A percentile compares a stretch with the other conserved stretches of the same genome.
Conservation (phyloP, 1,140 invertebrate species). For the Anoplophora glabripennis region DNA sequence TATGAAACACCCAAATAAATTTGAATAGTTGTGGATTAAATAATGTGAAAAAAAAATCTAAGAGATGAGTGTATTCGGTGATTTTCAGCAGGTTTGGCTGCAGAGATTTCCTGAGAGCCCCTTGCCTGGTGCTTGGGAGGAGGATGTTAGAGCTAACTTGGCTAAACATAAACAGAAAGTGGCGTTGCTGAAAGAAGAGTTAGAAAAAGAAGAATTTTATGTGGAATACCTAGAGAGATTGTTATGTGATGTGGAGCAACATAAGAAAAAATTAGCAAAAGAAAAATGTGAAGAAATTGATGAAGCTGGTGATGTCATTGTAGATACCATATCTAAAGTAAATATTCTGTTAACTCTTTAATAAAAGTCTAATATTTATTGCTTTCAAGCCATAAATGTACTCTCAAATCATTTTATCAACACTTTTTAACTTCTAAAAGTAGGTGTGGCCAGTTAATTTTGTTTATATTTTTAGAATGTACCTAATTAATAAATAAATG, state of each 20-base stretch:
- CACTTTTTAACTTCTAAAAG: not conserved
- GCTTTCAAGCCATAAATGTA: too few species aligned
- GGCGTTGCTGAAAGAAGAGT: slow-evolving; percentile 71
- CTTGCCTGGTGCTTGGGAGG: slow-evolving; percentile 85
- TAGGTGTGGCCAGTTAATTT: slow-evolving; percentile 1
- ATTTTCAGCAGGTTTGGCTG: slow-evolving; percentile 84
- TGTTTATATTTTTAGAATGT: not conserved
- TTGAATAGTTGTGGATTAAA: slow-evolving; percentile 3
- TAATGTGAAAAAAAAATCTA: slow-evolving; percentile 19
- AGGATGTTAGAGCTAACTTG: slow-evolving; percentile 83
- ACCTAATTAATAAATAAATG: too few species aligned
- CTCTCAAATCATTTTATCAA: too few species aligned
- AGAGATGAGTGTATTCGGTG: slow-evolving; percentile 81
- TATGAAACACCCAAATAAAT: not conserved
- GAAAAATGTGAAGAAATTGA: slow-evolving; percentile 36
- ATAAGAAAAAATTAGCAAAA: slow-evolving; percentile 52
- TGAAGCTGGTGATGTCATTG: slow-evolving; percentile 36
- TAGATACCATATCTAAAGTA: slow-evolving; percentile 46
- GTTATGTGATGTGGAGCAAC: slow-evolving; percentile 76
- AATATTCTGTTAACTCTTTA: slow-evolving; percentile 31
- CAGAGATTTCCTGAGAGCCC: slow-evolving; percentile 85
- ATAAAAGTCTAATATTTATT: too few species aligned
- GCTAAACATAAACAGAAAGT: slow-evolving; percentile 84
- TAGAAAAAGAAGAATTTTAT: slow-evolving; percentile 87
- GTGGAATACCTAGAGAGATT: slow-evolving; percentile 83